Evolutionary conservation across 2,113 vertebrate species (phyloP), one percentile per base, ranked within the genome.

Genomic region (Phylloscopus trochilus): DNA sequence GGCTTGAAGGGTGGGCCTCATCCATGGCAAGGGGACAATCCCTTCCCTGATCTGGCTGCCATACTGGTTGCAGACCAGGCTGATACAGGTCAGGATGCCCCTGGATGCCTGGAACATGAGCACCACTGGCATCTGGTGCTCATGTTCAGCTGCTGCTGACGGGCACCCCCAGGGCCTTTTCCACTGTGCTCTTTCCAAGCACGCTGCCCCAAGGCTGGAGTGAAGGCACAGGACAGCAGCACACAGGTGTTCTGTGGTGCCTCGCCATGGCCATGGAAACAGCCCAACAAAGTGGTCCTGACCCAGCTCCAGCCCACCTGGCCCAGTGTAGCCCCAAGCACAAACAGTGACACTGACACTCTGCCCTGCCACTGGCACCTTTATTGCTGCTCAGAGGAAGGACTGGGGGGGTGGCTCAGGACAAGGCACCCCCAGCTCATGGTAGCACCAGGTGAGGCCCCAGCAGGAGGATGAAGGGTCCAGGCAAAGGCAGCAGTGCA

Each of bases 271-370:
- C 31, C 41, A 8, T 11, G 16, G 30, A 11, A 49, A 26, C 2
- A 67, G 26, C 37, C 3, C 0, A 6, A 14, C 4, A 0, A 26
- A 7, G 10, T 7, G 23, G 9, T 39, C 19, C 47, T 0, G 0
- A 10, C 30, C 19, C 56, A 15, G 13, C 24, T 59, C 44, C 53
- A 55, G 37, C 26, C 44, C 17, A 13, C 0, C 30, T 15, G 43
- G 35, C 35, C 17, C 28, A 0, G 16, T 17, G n/a, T 1, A 1
- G 13, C n/a, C 39, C 4, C 0, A 26, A 3, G 41, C 1, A 1
- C n/a, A 14, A 69, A 18, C 24, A 15, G 39, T 2, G 70, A 73
- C 69, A 58, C 21, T 22, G 39, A 66, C 43, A 76, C 43, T 31
- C 39, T 7, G 43, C 37, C 44, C 44, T 3, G 3, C 19, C 35